phyloP scores from a whole-genome alignment of 2,113 vertebrate genomes.

The Grammomys dolichurus region DNA sequence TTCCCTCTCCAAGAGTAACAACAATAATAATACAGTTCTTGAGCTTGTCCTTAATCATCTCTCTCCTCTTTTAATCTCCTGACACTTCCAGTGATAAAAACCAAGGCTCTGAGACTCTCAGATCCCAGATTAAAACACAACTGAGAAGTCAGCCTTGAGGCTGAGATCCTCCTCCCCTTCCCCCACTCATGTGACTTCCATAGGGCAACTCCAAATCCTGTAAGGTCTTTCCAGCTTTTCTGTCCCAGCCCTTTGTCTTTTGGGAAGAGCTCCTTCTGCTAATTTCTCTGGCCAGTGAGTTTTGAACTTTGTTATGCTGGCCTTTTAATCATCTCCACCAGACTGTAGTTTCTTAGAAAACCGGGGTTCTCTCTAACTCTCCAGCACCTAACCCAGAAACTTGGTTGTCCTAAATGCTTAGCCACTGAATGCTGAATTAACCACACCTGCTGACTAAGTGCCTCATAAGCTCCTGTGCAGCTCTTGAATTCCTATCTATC shows the following conservation, averaged over 20 bases:
- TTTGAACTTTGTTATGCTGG: background rate
- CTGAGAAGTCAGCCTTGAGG: background rate
- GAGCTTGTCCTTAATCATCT: background rate
- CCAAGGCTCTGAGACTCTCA: conserved; percentile 16
- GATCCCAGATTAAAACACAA: background rate
- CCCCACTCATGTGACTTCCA: background rate
- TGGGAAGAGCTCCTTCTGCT: background rate
- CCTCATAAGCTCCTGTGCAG: background rate
- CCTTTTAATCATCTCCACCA: background rate
- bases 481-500: background rate
- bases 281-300: background rate
- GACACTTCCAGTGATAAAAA: conserved; percentile 25
- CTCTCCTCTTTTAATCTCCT: background rate
- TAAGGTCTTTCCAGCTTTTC: background rate
- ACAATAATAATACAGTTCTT: background rate
- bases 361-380: background rate
- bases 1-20: background rate
- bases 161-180: background rate
- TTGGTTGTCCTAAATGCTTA: background rate
- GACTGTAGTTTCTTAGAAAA: background rate
- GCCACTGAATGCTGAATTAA: background rate
- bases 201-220: background rate
- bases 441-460: background rate
- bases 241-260: background rate
- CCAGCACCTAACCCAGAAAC: background rate